A percentile compares a stretch with the other conserved stretches of the same genome.
Evolutionary conservation across 2,797 vertebrate species (phyloP).

Genomic region (Enoplosus armatus): DNA sequence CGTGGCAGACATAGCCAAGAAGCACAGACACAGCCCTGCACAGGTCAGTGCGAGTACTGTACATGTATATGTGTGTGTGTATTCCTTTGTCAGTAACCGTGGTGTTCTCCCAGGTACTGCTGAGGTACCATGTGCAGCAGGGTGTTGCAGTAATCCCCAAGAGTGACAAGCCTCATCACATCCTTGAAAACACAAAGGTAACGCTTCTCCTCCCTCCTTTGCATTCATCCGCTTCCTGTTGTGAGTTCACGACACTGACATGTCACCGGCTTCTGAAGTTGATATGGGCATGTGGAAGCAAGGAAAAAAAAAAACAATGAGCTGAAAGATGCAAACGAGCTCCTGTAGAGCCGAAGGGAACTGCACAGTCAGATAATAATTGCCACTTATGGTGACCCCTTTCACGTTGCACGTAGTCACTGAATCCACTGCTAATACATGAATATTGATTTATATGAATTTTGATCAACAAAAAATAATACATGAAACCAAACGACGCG

Average conservation of each 20-base stretch:
- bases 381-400: too few species aligned
- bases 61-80: background rate
- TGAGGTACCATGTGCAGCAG: constrained; percentile 85
- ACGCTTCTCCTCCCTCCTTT: background rate
- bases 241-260: too few species aligned
- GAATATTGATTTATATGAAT: too few species aligned
- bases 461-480: too few species aligned
- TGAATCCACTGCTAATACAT: too few species aligned
- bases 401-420: too few species aligned
- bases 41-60: constrained; percentile 71
- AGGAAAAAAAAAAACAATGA: too few species aligned
- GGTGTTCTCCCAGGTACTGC: constrained; percentile 75
- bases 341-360: too few species aligned
- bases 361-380: too few species aligned
- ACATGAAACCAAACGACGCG: too few species aligned
- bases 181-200: constrained; percentile 88
- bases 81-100: background rate
- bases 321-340: too few species aligned
- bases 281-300: background rate
- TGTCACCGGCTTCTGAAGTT: background rate
- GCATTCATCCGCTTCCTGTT: too few species aligned
- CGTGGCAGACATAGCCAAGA: constrained; percentile 74
- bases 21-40: constrained; percentile 77
- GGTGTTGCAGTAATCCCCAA: constrained; percentile 83
- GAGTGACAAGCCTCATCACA: constrained; percentile 84